phyloP scores from a whole-genome alignment of 2,113 vertebrate genomes.

The Larimichthys crocea region DNA sequence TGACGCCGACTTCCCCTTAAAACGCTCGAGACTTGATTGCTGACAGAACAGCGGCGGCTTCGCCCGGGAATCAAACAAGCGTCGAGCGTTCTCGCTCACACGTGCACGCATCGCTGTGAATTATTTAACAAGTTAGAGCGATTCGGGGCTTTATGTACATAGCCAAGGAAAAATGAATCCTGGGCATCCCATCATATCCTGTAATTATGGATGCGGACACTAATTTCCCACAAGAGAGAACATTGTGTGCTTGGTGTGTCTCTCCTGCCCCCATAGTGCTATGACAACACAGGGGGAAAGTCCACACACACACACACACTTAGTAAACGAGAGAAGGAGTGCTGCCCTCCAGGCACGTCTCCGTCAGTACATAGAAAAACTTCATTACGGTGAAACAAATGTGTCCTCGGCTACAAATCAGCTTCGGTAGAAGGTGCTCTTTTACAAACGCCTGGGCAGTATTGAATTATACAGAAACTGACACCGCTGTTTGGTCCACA shows the following conservation, averaged over 20 bases:
- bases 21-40: conserved; percentile 13
- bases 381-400: conserved; percentile 63
- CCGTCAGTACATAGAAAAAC: conserved; percentile 49
- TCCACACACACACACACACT: conserved; percentile 7
- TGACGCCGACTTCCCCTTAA: conserved; percentile 14
- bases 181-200: conserved; percentile 57
- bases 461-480: conserved; percentile 39
- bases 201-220: conserved; percentile 75
- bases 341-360: conserved; percentile 40
- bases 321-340: conserved; percentile 8
- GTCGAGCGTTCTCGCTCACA: conserved; percentile 2
- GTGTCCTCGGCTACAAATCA: conserved; percentile 34
- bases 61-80: conserved; percentile 13
- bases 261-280: conserved; percentile 34
- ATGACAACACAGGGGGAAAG: conserved; percentile 26
- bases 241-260: conserved; percentile 51
- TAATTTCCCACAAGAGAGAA: conserved; percentile 77
- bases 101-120: conserved; percentile 7
- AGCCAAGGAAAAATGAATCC: conserved; percentile 48
- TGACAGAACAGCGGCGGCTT: neutral
- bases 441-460: conserved; percentile 11
- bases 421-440: conserved; percentile 17
- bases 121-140: conserved; percentile 46
- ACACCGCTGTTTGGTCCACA: conserved; percentile 17
- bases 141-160: conserved; percentile 39